Evolutionary conservation across 2,888 invertebrate genomes (phyloP).

Genomic region (Heliconius aoede): DNA sequence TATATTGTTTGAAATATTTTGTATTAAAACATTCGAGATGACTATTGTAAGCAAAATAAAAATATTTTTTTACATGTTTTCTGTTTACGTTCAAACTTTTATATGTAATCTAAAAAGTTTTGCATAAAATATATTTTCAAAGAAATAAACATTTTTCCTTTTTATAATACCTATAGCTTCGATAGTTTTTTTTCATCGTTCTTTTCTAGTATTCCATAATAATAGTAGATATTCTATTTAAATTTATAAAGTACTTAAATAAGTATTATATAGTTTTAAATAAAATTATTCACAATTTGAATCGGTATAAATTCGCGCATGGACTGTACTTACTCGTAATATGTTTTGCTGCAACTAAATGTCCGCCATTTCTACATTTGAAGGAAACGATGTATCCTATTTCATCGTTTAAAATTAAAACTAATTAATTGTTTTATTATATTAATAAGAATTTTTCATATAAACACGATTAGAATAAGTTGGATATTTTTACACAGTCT

Average conservation of each 20-base stretch:
- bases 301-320: no score
- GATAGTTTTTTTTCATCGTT: background rate
- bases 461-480: no score
- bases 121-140: background rate
- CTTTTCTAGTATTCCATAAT: no score
- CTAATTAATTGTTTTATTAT: background rate
- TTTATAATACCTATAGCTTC: background rate
- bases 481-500: no score
- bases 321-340: no score
- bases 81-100: no score
- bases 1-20: background rate
- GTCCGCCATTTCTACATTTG: background rate
- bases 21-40: background rate
- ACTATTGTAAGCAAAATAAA: background rate
- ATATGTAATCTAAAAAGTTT: background rate
- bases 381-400: conserved; percentile 19
- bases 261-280: no score
- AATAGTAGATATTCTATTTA: no score
- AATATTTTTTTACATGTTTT: no score
- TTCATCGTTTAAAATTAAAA: background rate
- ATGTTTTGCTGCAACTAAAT: background rate
- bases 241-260: no score
- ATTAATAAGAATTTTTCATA: background rate
- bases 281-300: no score
- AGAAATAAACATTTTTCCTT: background rate